A percentile compares a stretch with the other conserved stretches of the same genome.
Evolutionary conservation across 2,888 invertebrate genomes (phyloP).

Genomic region (Drosophila demipolita): DNA sequence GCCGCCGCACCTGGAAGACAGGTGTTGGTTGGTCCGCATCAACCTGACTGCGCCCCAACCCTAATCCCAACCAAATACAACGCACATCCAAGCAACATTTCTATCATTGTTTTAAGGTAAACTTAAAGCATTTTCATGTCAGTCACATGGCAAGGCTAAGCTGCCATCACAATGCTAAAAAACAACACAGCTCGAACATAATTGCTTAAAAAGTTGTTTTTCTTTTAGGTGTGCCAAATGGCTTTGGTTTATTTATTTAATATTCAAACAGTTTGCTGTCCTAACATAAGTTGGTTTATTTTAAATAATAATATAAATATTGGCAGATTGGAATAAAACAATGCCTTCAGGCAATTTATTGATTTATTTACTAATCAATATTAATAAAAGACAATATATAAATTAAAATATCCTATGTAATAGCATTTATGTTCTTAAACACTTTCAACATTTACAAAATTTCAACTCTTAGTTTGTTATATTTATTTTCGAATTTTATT

Average conservation of each 20-base stretch:
- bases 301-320: background rate
- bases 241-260: background rate
- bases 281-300: background rate
- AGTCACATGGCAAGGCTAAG: slow-evolving; percentile 62
- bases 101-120: slow-evolving; percentile 84
- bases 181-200: slow-evolving; percentile 11
- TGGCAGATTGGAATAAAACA: background rate
- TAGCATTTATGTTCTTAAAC: background rate
- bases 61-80: slow-evolving; percentile 3
- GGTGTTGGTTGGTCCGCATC: slow-evolving; percentile 62
- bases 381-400: background rate
- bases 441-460: background rate
- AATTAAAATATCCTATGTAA: background rate
- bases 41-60: slow-evolving; percentile 27
- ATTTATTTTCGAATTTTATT: background rate
- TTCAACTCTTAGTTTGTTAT: too few species aligned
- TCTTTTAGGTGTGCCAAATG: background rate
- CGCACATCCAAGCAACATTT: slow-evolving; percentile 61
- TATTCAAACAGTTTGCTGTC: background rate
- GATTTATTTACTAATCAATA: background rate
- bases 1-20: slow-evolving; percentile 67
- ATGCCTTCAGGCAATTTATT: background rate
- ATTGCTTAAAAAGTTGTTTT: slow-evolving; percentile 9
- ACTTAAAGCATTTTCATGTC: slow-evolving; percentile 84
- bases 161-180: background rate